phyloP scores from a whole-genome alignment of 2,113 vertebrate genomes.

The Hipposideros armiger region DNA sequence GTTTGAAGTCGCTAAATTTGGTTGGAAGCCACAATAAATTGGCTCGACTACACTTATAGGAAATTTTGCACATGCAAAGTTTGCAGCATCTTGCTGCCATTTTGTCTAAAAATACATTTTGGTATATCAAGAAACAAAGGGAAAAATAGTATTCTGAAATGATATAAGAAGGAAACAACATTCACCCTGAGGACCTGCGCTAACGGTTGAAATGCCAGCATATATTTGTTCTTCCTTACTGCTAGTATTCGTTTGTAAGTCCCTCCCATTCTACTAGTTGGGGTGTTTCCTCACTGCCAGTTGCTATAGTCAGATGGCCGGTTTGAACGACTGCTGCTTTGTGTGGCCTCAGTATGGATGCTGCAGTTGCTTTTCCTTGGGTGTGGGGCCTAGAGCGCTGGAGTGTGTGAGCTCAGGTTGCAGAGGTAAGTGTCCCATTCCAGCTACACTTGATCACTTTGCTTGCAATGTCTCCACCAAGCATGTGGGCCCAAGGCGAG shows the following conservation, averaged over 20 bases:
- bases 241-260: rapidly evolving
- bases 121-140: background rate
- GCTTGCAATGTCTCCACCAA: rapidly evolving
- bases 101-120: background rate
- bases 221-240: background rate
- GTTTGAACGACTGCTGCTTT: rapidly evolving
- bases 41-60: rapidly evolving
- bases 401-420: rapidly evolving
- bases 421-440: rapidly evolving
- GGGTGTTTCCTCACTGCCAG: rapidly evolving
- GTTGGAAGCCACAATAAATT: rapidly evolving
- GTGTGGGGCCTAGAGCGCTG: rapidly evolving
- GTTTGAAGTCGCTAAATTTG: background rate
- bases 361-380: rapidly evolving
- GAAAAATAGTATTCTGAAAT: background rate
- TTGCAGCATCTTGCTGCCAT: rapidly evolving
- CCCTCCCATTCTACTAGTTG: too few species aligned
- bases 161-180: too few species aligned
- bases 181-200: background rate
- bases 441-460: rapidly evolving
- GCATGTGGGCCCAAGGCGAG: rapidly evolving
- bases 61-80: background rate
- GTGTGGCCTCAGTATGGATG: rapidly evolving
- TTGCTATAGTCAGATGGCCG: rapidly evolving
- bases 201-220: background rate